These are phyloP conservation scores for Theretra japonica DNA, from an alignment of 2,888 invertebrate genomes.

Conservation along the genomic window DNA sequence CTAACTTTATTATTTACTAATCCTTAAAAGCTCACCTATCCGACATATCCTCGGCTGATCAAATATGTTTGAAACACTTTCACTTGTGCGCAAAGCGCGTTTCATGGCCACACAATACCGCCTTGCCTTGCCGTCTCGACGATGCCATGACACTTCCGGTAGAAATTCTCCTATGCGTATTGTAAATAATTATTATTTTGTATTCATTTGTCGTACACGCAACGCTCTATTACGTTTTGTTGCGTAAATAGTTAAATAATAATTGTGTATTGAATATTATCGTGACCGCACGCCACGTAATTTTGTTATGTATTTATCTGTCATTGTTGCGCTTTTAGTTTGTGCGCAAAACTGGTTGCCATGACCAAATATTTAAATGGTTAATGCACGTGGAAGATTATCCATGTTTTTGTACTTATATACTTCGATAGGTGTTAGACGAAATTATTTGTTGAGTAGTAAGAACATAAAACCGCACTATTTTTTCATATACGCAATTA, in stretches of 20 bases:
- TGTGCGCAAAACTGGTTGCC: not conserved
- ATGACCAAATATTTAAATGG: not conserved
- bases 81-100: slow-evolving; percentile 31
- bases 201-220: slow-evolving; percentile 38
- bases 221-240: slow-evolving; percentile 35
- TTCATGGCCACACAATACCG: slow-evolving; percentile 53
- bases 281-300: slow-evolving; percentile 23
- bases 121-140: slow-evolving; percentile 44
- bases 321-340: not conserved
- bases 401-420: not conserved
- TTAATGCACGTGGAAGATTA: not conserved
- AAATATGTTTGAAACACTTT: slow-evolving; percentile 6
- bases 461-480: too few relatives aligned
- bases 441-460: not conserved
- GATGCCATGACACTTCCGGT: slow-evolving; percentile 59
- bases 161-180: slow-evolving; percentile 54
- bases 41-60: not conserved
- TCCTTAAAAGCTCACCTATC: not conserved
- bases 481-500: too few relatives aligned
- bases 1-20: not conserved
- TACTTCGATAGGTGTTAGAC: too few relatives aligned
- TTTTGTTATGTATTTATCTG: slow-evolving; percentile 26
- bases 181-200: slow-evolving; percentile 32
- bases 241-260: slow-evolving; percentile 43
- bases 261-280: slow-evolving; percentile 33